phyloP scores from a whole-genome alignment of 2,113 vertebrate species.

The Craseonycteris thonglongyai region DNA sequence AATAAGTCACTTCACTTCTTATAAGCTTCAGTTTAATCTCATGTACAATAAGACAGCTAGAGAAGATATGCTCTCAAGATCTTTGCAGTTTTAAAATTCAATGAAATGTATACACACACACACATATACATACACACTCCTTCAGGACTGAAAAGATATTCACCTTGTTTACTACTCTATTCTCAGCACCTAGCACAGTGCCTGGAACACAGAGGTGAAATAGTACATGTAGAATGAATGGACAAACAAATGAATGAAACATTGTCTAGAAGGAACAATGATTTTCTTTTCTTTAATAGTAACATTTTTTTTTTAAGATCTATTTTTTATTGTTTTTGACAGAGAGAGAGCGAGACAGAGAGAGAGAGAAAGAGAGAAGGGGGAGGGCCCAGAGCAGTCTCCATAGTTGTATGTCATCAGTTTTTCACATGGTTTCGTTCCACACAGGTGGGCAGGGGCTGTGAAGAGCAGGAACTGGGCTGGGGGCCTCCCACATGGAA shows the following conservation, averaged over 20 bases:
- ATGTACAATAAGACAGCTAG: neutral
- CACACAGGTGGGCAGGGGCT: too few relatives aligned
- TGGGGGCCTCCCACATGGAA: too few relatives aligned
- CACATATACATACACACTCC: neutral
- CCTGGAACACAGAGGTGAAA: conserved; percentile 22
- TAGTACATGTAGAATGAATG: neutral
- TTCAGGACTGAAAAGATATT: neutral
- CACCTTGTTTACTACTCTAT: neutral
- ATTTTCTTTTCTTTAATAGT: too few relatives aligned
- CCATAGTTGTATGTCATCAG: too few relatives aligned
- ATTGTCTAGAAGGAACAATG: neutral
- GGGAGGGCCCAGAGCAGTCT: too few relatives aligned
- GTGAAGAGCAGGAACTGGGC: too few relatives aligned
- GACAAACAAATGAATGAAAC: neutral
- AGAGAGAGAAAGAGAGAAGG: too few relatives aligned
- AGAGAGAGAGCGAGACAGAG: too few relatives aligned
- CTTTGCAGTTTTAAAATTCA: neutral
- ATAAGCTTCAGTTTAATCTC: neutral
- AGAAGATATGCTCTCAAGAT: neutral
- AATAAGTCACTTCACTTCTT: neutral
- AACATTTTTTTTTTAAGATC: too few relatives aligned
- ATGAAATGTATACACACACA: neutral
- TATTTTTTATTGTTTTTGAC: too few relatives aligned
- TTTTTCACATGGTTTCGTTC: too few relatives aligned
- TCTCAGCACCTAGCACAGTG: conserved; percentile 24